A percentile compares a stretch with the other conserved stretches of the same genome.
phyloP scores from a whole-genome alignment of 2,888 invertebrate species.

The Lochmaea capreae region DNA sequence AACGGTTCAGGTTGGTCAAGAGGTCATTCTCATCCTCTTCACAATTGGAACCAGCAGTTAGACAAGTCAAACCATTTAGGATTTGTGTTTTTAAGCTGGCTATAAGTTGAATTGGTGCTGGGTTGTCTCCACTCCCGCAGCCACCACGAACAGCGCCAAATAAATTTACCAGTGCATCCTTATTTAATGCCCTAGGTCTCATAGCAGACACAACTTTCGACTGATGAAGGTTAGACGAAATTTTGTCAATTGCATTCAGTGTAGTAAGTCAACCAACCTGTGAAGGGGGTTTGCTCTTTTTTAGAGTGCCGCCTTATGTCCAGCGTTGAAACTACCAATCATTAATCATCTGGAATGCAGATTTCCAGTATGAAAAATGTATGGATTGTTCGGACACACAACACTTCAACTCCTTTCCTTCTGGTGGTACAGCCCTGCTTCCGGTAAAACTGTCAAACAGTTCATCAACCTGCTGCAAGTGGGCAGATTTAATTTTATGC shows the following conservation, averaged over 20 bases:
- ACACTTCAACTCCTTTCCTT: too few relatives aligned
- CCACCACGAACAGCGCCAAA: neutral
- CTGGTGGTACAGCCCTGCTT: too few relatives aligned
- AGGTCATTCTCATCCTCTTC: neutral
- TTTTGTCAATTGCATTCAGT: neutral
- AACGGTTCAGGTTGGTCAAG: neutral
- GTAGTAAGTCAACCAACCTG: neutral
- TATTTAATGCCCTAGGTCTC: neutral
- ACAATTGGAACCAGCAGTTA: neutral
- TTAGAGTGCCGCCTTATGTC: too few relatives aligned
- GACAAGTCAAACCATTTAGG: neutral
- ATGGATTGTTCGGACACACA: too few relatives aligned
- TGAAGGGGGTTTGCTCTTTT: neutral
- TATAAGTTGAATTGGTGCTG: neutral
- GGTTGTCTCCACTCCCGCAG: neutral
- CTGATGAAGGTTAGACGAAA: neutral
- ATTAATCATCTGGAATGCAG: too few relatives aligned
- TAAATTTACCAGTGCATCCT: neutral
- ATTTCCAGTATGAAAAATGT: too few relatives aligned
- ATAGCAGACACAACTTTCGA: neutral
- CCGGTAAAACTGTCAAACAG: too few relatives aligned
- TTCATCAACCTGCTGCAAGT: too few relatives aligned
- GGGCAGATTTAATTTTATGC: too few relatives aligned
- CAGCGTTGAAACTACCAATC: too few relatives aligned
- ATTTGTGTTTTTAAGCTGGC: neutral